These are phyloP conservation scores for Cryptops parisi DNA, from an alignment of 2,888 invertebrate species.

Conservation along the genomic window DNA sequence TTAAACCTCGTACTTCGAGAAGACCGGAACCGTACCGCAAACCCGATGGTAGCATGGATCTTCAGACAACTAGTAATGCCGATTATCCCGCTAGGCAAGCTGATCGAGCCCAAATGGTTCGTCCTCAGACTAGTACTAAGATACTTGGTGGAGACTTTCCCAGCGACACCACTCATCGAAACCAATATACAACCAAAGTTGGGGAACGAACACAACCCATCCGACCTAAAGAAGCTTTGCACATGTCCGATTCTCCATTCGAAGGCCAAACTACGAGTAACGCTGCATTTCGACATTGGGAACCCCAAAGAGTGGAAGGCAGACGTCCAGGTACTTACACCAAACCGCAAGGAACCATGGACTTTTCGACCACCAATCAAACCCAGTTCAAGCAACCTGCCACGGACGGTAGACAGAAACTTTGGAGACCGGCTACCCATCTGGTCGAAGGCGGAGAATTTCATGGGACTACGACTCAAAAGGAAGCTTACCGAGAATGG, in stretches of 20 bases:
- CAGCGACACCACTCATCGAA: background rate
- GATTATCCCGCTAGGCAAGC: background rate
- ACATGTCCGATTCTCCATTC: background rate
- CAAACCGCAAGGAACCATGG: background rate
- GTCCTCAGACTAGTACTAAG: background rate
- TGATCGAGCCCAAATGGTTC: background rate
- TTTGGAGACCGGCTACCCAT: background rate
- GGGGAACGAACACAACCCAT: background rate
- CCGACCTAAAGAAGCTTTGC: background rate
- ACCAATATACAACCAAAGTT: background rate
- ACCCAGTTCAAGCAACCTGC: background rate
- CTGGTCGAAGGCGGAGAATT: background rate
- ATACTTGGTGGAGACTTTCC: background rate
- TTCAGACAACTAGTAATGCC: slow-evolving; percentile 3
- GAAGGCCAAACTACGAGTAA: background rate
- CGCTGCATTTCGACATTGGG: background rate
- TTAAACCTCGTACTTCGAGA: background rate
- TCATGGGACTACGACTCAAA: slow-evolving; percentile 1
- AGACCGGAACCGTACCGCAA: background rate
- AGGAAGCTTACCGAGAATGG: slow-evolving; percentile 3
- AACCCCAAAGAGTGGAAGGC: background rate
- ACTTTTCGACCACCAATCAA: slow-evolving; percentile 20
- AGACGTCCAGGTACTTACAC: background rate
- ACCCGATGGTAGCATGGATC: slow-evolving; percentile 7
- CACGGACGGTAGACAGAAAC: background rate